Evolutionary conservation across 1,140 invertebrate species (phyloP), one percentile per base, ranked within the genome.

Genomic region (Hesperophylax magnus): DNA sequence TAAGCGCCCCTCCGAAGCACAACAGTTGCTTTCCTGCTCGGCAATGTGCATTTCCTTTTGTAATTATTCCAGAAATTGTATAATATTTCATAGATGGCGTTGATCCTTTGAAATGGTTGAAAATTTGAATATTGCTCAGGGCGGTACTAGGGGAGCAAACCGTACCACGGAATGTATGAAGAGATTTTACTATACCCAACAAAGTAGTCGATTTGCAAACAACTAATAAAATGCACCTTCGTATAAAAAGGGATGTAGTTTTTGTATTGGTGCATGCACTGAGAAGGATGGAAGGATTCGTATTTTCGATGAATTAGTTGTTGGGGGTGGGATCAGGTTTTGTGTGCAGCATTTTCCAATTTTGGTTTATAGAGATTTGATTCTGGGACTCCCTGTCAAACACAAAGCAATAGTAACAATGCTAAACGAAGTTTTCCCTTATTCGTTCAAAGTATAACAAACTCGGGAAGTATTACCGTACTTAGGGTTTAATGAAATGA

Each of bases 371-470:
- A 54, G 52, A 54, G 69, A 72, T 72, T 72, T 78, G 63, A 65
- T 67, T 67, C 77, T 27, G 58, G 39, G 20, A 61, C 56, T 76
- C 69, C 79, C 58, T 56, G 79, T 80, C 79, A 76, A 67, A 80
- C 52, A 71, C 79, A 80, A 53, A 56, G 58, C 69, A 76, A 56
- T 53, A 47, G 54, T 74, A 58, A 72, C 78, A 72, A 78, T 78
- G 61, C 63, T 67, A 67, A 77, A 81, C 71, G 72, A 81, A 81
- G 79, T 81, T 81, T 81, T 81, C 79, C 53, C 72, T 81, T 65
- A 81, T 81, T 81, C 79, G 74, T 81, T 81, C 71, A 72, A 39
- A 71, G 67, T 56, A 56, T 72, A 58, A 60, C 47, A 56, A 80
- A 60, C 61, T 58, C 18, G 69, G 65, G 27, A 72, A 72, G 69